A percentile compares a stretch with the other conserved stretches of the same genome.
Evolutionary conservation across 2,113 vertebrate genomes (phyloP).

Genomic region (Fregetta grallaria): DNA sequence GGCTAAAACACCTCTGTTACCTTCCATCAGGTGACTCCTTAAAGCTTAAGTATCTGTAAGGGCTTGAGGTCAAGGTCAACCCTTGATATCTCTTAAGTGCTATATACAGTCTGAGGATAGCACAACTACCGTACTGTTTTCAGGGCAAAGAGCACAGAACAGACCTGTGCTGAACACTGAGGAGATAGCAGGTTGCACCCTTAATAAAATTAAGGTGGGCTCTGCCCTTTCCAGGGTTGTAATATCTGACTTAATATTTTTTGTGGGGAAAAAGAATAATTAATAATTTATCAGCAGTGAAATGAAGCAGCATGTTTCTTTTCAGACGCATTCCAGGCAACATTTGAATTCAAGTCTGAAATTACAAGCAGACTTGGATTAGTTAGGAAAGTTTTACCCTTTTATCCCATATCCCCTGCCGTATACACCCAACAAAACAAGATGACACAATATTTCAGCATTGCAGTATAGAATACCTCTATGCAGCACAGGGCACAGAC

Average conservation of each 20-base stretch:
- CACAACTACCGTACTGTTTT: not conserved
- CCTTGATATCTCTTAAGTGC: not conserved
- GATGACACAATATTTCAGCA: not conserved
- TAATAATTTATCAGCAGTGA: not conserved
- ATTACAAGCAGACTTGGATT: not conserved
- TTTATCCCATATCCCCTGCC: not conserved
- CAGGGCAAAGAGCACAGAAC: conserved; percentile 36
- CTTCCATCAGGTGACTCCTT: not conserved
- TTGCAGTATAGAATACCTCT: not conserved
- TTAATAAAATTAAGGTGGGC: not conserved
- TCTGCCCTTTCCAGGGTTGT: not conserved
- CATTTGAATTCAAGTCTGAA: not conserved
- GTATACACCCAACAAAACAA: not conserved
- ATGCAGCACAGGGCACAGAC: not conserved
- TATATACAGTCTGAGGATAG: not conserved
- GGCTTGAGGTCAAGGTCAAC: not conserved
- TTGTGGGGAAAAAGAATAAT: not conserved
- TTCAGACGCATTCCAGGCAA: not conserved
- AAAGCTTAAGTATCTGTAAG: not conserved
- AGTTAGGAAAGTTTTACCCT: not conserved
- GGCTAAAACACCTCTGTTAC: not conserved
- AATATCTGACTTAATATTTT: not conserved
- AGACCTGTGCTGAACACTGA: not conserved
- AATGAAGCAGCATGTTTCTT: not conserved
- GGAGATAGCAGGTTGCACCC: not conserved